Base-by-base conservation (phyloP, 2,797 vertebrate species). In the Neosilurus mollespiculum region DNA sequence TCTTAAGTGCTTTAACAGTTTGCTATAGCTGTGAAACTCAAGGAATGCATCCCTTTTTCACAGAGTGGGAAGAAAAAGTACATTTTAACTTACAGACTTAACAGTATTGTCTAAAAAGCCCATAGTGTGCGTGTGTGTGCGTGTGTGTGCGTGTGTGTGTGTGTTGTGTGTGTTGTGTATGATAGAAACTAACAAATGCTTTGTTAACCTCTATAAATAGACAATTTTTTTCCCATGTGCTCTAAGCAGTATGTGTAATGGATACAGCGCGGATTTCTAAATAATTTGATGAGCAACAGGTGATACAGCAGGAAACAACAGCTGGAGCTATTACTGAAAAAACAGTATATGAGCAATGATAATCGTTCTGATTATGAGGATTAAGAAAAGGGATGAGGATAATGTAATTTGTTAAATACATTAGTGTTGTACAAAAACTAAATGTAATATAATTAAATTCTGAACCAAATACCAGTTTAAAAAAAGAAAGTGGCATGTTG, bases 251-350 rank as follows among this genome's bases (percentile, higher is more conserved):
- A 80, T 76, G 61, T 85, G 78, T 83, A 84, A 87, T 79, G 78
- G 82, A 87, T 81, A 78, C 61, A 81, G 61, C 37, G 61, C 59
- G 58, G 82, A 84, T 84, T 84, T 82, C 72, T 30, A 82, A 86
- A 82, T 87, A 85, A 78, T 81, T 84, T 89, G 83, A 84, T 85
- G 81, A 87, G 81, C 82, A 88, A 87, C 87, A 89, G 86, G 84
- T 88, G 85, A 88, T 76, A 37, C 62, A 80, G 56, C 67, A 79
- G 75, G 78, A 75, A 71, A 78, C 69, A 87, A 84, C 85, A 88
- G 85, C 84, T 89, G 89, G 64, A 79, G 80, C 66, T 84, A 30
- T 53, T 26, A 43, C n/a, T 78, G 62, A 81, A 26, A 87, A 6
- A 81, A 84, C 73, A 84, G 81, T 78, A 79, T 65, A 49, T 82